phyloP scores from a whole-genome alignment of 2,113 vertebrate species.

The Eretmochelys imbricata region DNA sequence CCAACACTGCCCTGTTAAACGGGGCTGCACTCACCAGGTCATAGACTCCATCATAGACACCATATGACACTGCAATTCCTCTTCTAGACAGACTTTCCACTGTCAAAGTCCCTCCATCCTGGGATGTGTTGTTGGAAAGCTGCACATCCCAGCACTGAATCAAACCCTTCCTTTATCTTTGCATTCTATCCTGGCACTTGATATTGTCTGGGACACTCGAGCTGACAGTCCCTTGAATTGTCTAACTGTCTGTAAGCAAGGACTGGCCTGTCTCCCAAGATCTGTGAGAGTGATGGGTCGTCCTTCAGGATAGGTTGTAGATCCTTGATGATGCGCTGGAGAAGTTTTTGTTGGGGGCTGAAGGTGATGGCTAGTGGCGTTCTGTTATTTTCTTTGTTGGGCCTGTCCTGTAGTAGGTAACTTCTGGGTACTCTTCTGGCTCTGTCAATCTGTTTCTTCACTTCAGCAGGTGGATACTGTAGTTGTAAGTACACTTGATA shows the following conservation, averaged over 20 bases:
- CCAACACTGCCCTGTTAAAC: fast-evolving
- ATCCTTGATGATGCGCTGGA: too few species aligned
- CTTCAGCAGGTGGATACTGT: too few species aligned
- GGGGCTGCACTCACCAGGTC: neutral
- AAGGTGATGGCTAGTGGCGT: too few species aligned
- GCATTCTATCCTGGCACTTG: neutral
- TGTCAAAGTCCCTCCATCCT: neutral
- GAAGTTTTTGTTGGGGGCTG: too few species aligned
- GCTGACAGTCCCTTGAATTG: neutral
- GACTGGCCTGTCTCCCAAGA: too few species aligned
- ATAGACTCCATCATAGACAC: neutral
- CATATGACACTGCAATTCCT: fast-evolving
- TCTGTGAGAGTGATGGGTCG: too few species aligned
- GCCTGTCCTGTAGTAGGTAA: too few species aligned
- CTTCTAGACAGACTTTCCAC: neutral
- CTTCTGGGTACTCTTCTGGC: too few species aligned
- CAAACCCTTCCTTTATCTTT: neutral
- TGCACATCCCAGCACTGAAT: neutral
- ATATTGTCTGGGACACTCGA: fast-evolving
- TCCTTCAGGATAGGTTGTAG: too few species aligned
- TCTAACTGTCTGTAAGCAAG: neutral
- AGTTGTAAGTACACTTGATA: too few species aligned
- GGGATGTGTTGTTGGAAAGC: neutral
- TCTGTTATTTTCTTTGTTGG: too few species aligned
- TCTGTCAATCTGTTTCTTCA: too few species aligned